Evolutionary conservation across 2,797 vertebrate genomes (phyloP), one percentile per base, ranked within the genome.

Genomic region (Etheostoma nigrum): DNA sequence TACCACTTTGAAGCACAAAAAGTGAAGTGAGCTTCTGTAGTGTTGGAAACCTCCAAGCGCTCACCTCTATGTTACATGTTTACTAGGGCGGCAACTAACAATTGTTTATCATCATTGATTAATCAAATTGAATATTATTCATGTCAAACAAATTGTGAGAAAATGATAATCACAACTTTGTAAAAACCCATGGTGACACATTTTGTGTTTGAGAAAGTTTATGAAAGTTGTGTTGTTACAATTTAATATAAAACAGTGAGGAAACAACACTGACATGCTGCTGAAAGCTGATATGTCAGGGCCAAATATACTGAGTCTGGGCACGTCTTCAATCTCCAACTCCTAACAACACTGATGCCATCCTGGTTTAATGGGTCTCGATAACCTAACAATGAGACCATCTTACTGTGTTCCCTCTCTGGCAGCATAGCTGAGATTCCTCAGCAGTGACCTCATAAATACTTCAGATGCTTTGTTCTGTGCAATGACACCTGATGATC

Each of bases 361-460:
- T 47, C 47, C 4, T 40, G 23, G 3, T 19, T 78, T 78, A 60
- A 76, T 72, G 72, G 36, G 67, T 63, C 48, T 36, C 2, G 1
- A 74, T 60, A 74, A 53, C 21, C 47, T 64, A 68, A 58, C 5
- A 14, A 67, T 59, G 4, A 82, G 57, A 72, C 45, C 15, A 61
- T 68, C 74, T 62, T 18, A 58, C 44, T 66, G 40, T 45, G 40
- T 76, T 85, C 53, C 30, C 47, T 70, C 67, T 75, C 77, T 64
- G 27, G 63, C 52, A 53, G 77, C 88, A 91, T 93, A 82, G 72
- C 64, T 86, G 64, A 85, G 52, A 94, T 95, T 93, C 91, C 78
- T 90, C n/a, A 81, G 72, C 71, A 36, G 57, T 16, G 19, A 48
- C 48, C 69, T 92, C 81, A 89, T 64, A 76, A 89, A 94, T 93